Conservation (phyloP, 2,113 vertebrate genomes). For the Solea senegalensis region DNA sequence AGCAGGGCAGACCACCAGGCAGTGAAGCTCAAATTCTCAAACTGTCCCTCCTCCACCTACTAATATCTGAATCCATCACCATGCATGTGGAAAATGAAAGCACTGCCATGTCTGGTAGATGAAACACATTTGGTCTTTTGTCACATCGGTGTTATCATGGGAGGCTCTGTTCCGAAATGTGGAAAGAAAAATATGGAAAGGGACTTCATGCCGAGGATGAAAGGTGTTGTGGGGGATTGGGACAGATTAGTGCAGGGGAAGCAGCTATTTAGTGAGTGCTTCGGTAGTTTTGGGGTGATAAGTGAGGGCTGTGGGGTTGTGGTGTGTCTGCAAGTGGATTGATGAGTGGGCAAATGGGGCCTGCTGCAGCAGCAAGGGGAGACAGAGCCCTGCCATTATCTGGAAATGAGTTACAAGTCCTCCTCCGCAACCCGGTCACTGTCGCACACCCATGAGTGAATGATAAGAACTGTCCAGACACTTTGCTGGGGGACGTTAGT, state of each 20-base stretch:
- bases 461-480: slow-evolving; percentile 46
- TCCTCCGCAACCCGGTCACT: slow-evolving; percentile 27
- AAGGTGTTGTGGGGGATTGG: slow-evolving; percentile 57
- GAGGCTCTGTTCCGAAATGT: slow-evolving; percentile 28
- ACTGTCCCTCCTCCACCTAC: slow-evolving; percentile 30
- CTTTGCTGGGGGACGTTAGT: neutral
- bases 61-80: slow-evolving; percentile 21
- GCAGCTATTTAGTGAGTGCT: slow-evolving; percentile 63
- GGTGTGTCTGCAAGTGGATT: slow-evolving; percentile 53
- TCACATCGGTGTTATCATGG: slow-evolving; percentile 34
- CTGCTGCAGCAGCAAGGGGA: slow-evolving; percentile 24
- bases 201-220: slow-evolving; percentile 42
- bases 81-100: slow-evolving; percentile 19
- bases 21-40: slow-evolving; percentile 49
- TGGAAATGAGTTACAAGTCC: slow-evolving; percentile 67
- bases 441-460: slow-evolving; percentile 39
- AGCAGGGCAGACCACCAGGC: slow-evolving; percentile 60
- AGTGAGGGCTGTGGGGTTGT: slow-evolving; percentile 64
- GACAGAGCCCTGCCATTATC: slow-evolving; percentile 73
- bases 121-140: slow-evolving; percentile 25
- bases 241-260: slow-evolving; percentile 60
- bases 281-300: slow-evolving; percentile 62
- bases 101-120: slow-evolving; percentile 21
- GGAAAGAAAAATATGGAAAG: slow-evolving; percentile 27
- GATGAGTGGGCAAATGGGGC: slow-evolving; percentile 63